phyloP scores from a whole-genome alignment of 2,797 vertebrate genomes.

The Lepidocolaptes lacrymiger region DNA sequence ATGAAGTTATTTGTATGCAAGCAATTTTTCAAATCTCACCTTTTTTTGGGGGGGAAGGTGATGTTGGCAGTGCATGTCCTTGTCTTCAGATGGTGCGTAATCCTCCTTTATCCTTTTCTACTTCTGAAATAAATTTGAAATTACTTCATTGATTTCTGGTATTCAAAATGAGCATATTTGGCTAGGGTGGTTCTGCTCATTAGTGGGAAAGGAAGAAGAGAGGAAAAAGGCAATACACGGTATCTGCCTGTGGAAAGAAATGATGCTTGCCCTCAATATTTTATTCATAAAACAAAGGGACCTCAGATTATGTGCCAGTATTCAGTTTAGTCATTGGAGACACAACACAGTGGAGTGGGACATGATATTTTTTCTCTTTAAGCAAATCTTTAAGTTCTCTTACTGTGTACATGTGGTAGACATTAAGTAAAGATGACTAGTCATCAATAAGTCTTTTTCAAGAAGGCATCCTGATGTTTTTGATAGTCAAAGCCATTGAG shows the following conservation, averaged over 20 bases:
- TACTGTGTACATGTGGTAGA: not conserved
- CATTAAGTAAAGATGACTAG: not conserved
- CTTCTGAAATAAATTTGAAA: not conserved
- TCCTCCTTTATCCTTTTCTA: not conserved
- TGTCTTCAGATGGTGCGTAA: not conserved
- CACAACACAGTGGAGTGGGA: not conserved
- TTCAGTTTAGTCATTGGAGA: not conserved
- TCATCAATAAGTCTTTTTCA: not conserved
- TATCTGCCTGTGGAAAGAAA: not conserved
- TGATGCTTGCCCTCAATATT: not conserved
- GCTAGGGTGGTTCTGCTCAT: not conserved
- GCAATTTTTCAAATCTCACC: not conserved
- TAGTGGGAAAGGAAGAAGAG: not conserved
- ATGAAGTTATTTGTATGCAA: conserved; percentile 1
- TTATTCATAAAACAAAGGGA: not conserved
- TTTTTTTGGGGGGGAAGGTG: not conserved
- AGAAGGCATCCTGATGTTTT: not conserved
- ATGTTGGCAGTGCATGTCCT: not conserved
- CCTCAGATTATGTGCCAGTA: not conserved
- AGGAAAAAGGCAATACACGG: not conserved
- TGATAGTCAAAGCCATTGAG: not conserved
- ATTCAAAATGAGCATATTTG: not conserved
- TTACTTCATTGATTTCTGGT: not conserved
- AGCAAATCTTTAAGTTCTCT: not conserved
- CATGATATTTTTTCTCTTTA: not conserved